Percentiles rank a stretch among this genome's conserved stretches.
phyloP scores from a whole-genome alignment of 92 coral and sea anemone genomes.

The Phenganax marumi region DNA sequence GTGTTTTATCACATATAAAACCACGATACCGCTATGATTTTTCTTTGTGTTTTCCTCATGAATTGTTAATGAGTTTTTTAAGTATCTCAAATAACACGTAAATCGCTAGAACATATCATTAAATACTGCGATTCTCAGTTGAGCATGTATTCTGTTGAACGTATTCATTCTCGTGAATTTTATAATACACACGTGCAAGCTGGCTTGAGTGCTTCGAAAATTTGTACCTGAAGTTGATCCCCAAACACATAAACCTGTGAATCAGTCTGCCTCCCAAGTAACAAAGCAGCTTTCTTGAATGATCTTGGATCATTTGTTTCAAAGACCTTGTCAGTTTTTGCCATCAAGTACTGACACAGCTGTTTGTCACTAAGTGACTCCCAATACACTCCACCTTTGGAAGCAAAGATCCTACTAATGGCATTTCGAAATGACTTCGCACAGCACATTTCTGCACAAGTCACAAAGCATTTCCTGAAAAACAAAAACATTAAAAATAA shows the following conservation, averaged over 20 bases:
- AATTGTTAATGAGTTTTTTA: too few relatives aligned
- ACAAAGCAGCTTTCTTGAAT: slow-evolving; percentile 30
- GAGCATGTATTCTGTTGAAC: too few relatives aligned
- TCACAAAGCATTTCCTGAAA: slow-evolving; percentile 35
- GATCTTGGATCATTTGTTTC: background rate
- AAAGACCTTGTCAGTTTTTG: slow-evolving; percentile 11
- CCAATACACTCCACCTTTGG: slow-evolving; percentile 40
- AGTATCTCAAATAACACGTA: too few relatives aligned
- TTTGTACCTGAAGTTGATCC: slow-evolving; percentile 24
- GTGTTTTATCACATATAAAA: too few relatives aligned
- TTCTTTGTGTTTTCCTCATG: too few relatives aligned
- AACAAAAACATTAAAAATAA: background rate
- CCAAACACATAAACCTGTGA: slow-evolving; percentile 36
- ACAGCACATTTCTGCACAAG: slow-evolving; percentile 30
- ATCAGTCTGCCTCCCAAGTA: slow-evolving; percentile 34
- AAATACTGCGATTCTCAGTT: too few relatives aligned
- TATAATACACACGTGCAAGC: too few relatives aligned
- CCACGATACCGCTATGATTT: too few relatives aligned
- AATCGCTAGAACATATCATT: too few relatives aligned
- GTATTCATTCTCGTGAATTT: too few relatives aligned
- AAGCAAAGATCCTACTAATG: slow-evolving; percentile 25
- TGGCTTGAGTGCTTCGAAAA: too few relatives aligned
- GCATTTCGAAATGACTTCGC: slow-evolving; percentile 19
- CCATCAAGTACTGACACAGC: slow-evolving; percentile 22
- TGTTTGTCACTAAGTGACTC: slow-evolving; percentile 22